Conservation (phyloP, 2,113 vertebrate genomes). For the Pelusios castaneus region DNA sequence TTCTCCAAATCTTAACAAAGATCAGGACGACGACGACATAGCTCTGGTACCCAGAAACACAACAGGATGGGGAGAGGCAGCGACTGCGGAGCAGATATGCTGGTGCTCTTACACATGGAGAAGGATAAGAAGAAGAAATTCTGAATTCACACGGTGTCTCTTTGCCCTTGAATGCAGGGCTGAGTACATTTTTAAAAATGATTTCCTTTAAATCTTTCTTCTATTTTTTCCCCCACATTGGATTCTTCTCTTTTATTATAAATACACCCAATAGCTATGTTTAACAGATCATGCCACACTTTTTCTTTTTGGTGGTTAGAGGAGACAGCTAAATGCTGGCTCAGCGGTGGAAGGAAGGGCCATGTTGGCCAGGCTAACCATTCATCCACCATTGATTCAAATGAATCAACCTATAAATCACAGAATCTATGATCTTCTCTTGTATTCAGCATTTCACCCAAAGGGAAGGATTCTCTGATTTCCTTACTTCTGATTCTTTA, state of each 20-base stretch:
- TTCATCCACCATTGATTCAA: neutral
- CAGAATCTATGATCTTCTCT: constrained; percentile 22
- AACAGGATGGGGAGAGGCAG: neutral
- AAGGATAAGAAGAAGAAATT: no score
- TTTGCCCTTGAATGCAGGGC: neutral
- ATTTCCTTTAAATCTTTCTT: neutral
- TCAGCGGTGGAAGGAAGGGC: neutral
- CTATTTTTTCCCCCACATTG: neutral
- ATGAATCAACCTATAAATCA: constrained; percentile 13
- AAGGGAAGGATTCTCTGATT: neutral
- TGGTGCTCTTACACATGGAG: no score
- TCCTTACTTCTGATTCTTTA: neutral
- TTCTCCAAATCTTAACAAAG: neutral
- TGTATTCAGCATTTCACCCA: neutral
- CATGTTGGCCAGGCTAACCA: neutral
- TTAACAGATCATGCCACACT: neutral
- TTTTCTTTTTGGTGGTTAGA: neutral
- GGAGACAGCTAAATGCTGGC: neutral
- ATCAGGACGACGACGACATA: neutral
- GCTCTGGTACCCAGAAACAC: neutral
- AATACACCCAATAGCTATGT: neutral
- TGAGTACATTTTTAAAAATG: neutral
- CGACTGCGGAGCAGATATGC: neutral
- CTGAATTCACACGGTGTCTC: no score
- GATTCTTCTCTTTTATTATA: neutral